Percentiles rank a stretch among this genome's conserved stretches.
phyloP scores from a whole-genome alignment of 2,888 invertebrate species.

The Terebella lapidaria region DNA sequence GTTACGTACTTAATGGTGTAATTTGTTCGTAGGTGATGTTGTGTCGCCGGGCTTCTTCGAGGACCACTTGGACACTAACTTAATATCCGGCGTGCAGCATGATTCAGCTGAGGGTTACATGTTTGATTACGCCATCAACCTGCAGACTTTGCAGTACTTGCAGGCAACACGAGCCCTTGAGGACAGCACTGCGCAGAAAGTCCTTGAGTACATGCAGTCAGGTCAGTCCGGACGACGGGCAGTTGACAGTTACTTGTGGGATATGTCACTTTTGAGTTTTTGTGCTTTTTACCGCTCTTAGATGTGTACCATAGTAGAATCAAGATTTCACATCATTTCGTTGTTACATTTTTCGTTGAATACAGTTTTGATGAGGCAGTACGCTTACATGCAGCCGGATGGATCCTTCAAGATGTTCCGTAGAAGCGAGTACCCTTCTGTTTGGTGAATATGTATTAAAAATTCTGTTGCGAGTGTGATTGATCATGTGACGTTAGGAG shows the following conservation, averaged over 20 bases:
- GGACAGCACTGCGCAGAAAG: slow-evolving; percentile 69
- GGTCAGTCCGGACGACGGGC: too few species aligned
- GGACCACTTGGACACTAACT: slow-evolving; percentile 50
- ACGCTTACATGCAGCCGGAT: slow-evolving; percentile 84
- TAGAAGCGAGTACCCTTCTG: slow-evolving; percentile 58
- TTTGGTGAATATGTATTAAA: slow-evolving; percentile 68
- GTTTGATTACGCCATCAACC: slow-evolving; percentile 92
- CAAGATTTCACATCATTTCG: too few species aligned
- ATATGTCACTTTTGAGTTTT: too few species aligned
- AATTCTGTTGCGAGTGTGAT: too few species aligned
- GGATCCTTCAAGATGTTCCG: slow-evolving; percentile 88
- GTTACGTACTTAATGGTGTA: not conserved
- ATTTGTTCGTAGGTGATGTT: slow-evolving; percentile 54
- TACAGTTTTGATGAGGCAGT: slow-evolving; percentile 77
- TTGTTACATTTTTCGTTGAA: too few species aligned
- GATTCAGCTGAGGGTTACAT: slow-evolving; percentile 83
- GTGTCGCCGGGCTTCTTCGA: slow-evolving; percentile 57
- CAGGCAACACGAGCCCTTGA: slow-evolving; percentile 75
- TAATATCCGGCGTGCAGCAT: slow-evolving; percentile 53
- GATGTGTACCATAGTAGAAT: too few species aligned
- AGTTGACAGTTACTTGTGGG: too few species aligned
- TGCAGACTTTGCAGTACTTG: slow-evolving; percentile 88
- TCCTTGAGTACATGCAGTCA: slow-evolving; percentile 79
- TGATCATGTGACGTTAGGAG: too few species aligned
- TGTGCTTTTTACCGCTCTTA: too few species aligned